phyloP scores from a whole-genome alignment of 2,888 invertebrate species.

The Incurvaria masculella region DNA sequence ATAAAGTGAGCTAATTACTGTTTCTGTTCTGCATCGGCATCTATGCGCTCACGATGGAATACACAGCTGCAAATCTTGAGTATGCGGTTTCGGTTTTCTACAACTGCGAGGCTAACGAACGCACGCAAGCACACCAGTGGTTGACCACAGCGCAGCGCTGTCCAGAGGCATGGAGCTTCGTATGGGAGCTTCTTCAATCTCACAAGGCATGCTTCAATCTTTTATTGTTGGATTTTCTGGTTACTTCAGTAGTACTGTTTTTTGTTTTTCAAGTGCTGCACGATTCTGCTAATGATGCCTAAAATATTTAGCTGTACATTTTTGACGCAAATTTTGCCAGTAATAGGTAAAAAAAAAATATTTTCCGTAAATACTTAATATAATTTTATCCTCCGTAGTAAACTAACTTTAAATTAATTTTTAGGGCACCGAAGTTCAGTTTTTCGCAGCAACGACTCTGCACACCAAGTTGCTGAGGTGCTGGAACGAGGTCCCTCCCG shows the following conservation, averaged over 20 bases:
- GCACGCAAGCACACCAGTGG: slow-evolving; percentile 81
- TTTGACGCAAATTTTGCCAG: no score
- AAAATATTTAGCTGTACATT: no score
- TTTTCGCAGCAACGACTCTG: slow-evolving; percentile 89
- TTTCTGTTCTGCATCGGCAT: no score
- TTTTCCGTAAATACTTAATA: no score
- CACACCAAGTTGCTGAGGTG: slow-evolving; percentile 85
- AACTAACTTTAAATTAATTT: no score
- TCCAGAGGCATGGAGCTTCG: slow-evolving; percentile 88
- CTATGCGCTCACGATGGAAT: slow-evolving; percentile 52
- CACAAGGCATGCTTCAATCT: slow-evolving; percentile 63
- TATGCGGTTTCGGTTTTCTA: slow-evolving; percentile 69
- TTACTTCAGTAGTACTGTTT: no score
- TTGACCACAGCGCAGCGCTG: slow-evolving; percentile 81
- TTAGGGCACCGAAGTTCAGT: slow-evolving; percentile 87
- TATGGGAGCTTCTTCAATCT: slow-evolving; percentile 83
- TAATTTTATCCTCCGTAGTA: no score
- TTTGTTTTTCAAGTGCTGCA: no score
- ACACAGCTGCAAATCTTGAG: slow-evolving; percentile 62
- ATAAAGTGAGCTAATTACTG: no score
- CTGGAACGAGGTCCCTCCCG: slow-evolving; percentile 83
- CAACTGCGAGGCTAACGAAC: slow-evolving; percentile 57
- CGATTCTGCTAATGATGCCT: no score
- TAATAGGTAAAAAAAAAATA: no score
- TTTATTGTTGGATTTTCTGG: no score